phyloP scores from a whole-genome alignment of 2,888 invertebrate species.

The Lycaena phlaeas region DNA sequence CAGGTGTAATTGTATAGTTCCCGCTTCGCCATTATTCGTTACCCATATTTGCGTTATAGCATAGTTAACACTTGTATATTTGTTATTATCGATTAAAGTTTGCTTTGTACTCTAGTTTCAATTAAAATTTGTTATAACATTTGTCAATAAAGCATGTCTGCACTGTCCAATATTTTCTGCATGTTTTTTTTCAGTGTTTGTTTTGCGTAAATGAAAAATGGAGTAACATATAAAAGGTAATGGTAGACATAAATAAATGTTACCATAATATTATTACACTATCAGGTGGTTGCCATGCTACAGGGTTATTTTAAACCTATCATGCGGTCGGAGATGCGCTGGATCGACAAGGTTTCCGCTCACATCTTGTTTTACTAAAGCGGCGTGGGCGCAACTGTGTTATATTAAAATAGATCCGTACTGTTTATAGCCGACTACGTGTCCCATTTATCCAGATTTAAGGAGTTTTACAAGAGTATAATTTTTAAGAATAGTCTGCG shows the following conservation, averaged over 20 bases:
- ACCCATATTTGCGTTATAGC: constrained; percentile 21
- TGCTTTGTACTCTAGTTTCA: constrained; percentile 22
- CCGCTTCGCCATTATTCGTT: constrained; percentile 18
- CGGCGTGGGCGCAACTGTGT: constrained; percentile 58
- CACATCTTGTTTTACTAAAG: constrained; percentile 50
- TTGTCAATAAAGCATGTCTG: constrained; percentile 30
- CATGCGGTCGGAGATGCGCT: constrained; percentile 44
- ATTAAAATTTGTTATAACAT: constrained; percentile 31
- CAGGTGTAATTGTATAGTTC: constrained; percentile 24
- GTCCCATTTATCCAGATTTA: constrained; percentile 32
- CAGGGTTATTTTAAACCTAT: constrained; percentile 35
- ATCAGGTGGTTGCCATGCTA: constrained; percentile 37
- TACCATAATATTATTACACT: constrained; percentile 12
- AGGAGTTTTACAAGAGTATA: constrained; percentile 29
- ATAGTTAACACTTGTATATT: constrained; percentile 18
- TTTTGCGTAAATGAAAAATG: constrained; percentile 19
- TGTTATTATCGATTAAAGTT: constrained; percentile 15
- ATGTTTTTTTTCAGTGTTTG: constrained; percentile 17
- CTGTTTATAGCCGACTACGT: constrained; percentile 40
- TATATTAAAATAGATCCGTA: constrained; percentile 48
- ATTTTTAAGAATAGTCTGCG: constrained; percentile 28
- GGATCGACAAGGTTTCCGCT: constrained; percentile 37
- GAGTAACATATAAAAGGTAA: constrained; percentile 21
- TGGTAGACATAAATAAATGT: constrained; percentile 21
- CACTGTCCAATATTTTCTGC: constrained; percentile 18